Conservation (phyloP, 2,113 vertebrate genomes). For the Gobiocypris rarus region DNA sequence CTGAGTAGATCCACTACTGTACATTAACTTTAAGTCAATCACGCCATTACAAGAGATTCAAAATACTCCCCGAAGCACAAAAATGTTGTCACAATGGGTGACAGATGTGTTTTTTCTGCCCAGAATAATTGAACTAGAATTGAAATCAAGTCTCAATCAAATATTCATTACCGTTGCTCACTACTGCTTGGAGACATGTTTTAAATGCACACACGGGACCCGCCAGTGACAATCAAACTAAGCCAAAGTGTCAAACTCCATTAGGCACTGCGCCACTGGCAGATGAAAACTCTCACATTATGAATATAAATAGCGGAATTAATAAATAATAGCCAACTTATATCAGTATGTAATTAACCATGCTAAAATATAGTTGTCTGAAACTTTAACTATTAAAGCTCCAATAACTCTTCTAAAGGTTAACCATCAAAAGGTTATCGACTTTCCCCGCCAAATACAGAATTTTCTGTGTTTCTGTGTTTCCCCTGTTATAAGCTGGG, state of each 20-base stretch:
- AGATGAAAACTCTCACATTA: slow-evolving; percentile 51
- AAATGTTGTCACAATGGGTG: neutral
- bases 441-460: too few species aligned
- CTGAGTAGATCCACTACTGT: neutral
- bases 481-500: too few species aligned
- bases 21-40: neutral
- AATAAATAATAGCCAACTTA: slow-evolving; percentile 71
- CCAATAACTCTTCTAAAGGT: neutral
- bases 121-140: slow-evolving; percentile 37
- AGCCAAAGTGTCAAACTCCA: slow-evolving; percentile 46
- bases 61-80: neutral
- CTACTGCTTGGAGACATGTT: slow-evolving; percentile 29
- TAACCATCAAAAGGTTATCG: too few species aligned
- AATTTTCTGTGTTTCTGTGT: too few species aligned
- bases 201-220: neutral
- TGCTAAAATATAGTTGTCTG: slow-evolving; percentile 48
- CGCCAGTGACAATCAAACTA: slow-evolving; percentile 4
- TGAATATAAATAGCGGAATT: slow-evolving; percentile 74
- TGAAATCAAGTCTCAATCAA: slow-evolving; percentile 37
- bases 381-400: slow-evolving; percentile 57
- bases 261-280: slow-evolving; percentile 42
- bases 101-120: neutral
- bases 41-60: neutral
- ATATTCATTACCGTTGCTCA: slow-evolving; percentile 23
- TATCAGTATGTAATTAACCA: slow-evolving; percentile 68